Evolutionary conservation across 2,797 vertebrate genomes (phyloP), one percentile per base, ranked within the genome.

Genomic region (Arctocebus calabarensis): DNA sequence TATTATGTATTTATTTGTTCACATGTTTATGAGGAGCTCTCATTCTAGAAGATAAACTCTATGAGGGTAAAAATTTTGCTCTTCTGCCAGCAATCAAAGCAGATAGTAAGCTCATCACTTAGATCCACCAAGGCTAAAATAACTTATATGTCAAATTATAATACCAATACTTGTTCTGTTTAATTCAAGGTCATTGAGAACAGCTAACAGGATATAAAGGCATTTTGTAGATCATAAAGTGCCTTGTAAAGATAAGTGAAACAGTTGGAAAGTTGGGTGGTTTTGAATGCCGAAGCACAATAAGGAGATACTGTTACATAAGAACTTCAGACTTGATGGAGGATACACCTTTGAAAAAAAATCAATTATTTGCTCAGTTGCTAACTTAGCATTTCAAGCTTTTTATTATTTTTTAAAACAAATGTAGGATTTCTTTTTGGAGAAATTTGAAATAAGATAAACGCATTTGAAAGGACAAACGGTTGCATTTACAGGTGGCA

Each of bases 371-470:
- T 62, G 59, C 68, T 88, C 55, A 62, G n/a, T 29, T 62, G 32
- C 14, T 6, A 66, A 17, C 29, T 91, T 8, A 59, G 1, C 14
- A n/a, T 40, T 55, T 68, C 2, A 59, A 70, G 5, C 1, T 19
- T 9, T 32, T 81, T 85, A 52, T 20, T 66, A 32, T 74, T 79
- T 91, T 70, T 81, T 95, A 23, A 45, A 37, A 61, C 13, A 3
- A 20, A 37, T 25, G 48, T 45, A 75, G 2, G 19, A 29, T 68
- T 81, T 94, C 3, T 85, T 81, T 70, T 78, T 70, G 84, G 29
- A 92, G 90, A 94, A 37, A n/a, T 77, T 8, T 34, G n/a, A 86
- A 93, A 84, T 70, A 92, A 94, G 84, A 77, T 32, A 57, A n/a
- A 48, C 84, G 17, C 45, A 37, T 75, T 89, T 74, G 37, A 94